Percentiles rank a stretch among this genome's conserved stretches.
These are phyloP conservation scores for Agapornis canus DNA, from an alignment of 2,797 vertebrate genomes.

Conservation along the genomic window DNA sequence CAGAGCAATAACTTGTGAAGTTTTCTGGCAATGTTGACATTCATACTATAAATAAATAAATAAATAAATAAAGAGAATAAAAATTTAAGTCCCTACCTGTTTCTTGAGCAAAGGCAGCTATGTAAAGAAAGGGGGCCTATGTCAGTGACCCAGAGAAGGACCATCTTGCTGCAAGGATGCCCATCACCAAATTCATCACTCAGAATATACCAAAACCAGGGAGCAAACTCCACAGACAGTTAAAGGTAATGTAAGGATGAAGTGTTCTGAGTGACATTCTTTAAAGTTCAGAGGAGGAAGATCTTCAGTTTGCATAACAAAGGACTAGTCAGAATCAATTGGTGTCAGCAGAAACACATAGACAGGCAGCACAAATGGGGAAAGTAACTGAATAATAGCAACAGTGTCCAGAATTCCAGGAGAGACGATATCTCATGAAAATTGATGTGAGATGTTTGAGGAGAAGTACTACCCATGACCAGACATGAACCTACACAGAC, in stretches of 20 bases:
- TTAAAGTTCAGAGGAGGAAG: constrained; percentile 1
- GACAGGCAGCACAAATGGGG: neutral
- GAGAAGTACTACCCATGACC: neutral
- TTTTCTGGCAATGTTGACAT: neutral
- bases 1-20: neutral
- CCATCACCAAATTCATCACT: neutral
- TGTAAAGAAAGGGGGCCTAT: fast-evolving
- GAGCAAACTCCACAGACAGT: neutral
- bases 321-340: neutral
- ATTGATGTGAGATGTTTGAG: neutral
- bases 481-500: neutral
- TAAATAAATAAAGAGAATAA: neutral
- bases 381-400: constrained; percentile 41
- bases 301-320: neutral
- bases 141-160: neutral
- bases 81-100: neutral
- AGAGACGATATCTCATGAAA: constrained; percentile 3
- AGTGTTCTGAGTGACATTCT: neutral
- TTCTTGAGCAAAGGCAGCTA: neutral
- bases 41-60: neutral
- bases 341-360: neutral
- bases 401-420: neutral
- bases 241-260: neutral
- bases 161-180: neutral
- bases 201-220: neutral